Evolutionary conservation across 2,888 invertebrate species (phyloP).

Genomic region (Lasioglossum morio): DNA sequence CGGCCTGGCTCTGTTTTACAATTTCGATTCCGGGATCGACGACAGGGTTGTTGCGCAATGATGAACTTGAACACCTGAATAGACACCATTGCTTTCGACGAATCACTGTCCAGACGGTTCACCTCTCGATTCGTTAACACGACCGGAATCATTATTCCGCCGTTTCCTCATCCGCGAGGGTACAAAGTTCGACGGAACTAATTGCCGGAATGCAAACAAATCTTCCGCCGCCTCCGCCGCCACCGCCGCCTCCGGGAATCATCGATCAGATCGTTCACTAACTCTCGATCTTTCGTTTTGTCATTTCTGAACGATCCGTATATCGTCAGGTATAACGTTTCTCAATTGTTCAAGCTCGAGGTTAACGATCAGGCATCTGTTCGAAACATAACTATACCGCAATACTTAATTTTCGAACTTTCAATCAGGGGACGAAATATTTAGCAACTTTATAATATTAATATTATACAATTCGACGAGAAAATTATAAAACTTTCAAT

Average conservation of each 20-base stretch:
- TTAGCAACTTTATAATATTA: no score
- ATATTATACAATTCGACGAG: no score
- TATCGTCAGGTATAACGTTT: no score
- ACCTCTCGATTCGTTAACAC: not conserved
- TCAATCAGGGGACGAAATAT: no score
- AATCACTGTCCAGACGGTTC: not conserved
- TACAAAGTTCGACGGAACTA: constrained; percentile 20
- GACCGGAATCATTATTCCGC: not conserved
- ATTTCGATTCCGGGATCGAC: no score
- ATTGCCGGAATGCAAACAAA: not conserved
- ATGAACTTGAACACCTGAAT: no score
- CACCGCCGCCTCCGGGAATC: not conserved
- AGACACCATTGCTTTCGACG: not conserved
- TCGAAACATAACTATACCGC: not conserved
- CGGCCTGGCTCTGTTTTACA: no score
- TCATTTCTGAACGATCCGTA: not conserved
- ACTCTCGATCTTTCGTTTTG: not conserved
- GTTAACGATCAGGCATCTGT: not conserved
- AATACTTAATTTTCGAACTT: not conserved
- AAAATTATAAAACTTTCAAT: no score
- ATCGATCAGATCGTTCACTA: not conserved
- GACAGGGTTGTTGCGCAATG: no score
- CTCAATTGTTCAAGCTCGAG: not conserved
- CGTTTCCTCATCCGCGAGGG: not conserved
- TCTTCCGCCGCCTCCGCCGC: not conserved